Percentiles rank a stretch among this genome's conserved stretches.
phyloP scores from a whole-genome alignment of 2,888 invertebrate species.

The Taenaris catops region DNA sequence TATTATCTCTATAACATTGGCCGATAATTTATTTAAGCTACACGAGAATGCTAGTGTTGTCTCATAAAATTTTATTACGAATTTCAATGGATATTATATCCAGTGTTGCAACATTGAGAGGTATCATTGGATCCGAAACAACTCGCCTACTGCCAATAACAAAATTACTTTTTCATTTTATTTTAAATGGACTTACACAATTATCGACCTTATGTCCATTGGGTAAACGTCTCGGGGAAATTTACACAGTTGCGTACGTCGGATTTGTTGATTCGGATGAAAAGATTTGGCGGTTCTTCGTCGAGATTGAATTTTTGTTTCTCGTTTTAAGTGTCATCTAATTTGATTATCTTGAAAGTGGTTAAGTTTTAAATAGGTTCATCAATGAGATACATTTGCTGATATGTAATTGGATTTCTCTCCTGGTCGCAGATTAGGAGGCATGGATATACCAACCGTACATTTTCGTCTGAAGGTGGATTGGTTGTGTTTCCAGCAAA shows the following conservation, averaged over 20 bases:
- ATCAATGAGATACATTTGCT: no score
- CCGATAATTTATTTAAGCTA: slow-evolving; percentile 11
- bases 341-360: no score
- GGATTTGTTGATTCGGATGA: slow-evolving; percentile 1
- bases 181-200: background rate
- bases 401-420: no score
- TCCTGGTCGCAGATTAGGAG: no score
- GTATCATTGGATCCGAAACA: slow-evolving; percentile 19
- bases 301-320: slow-evolving; percentile 1
- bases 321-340: background rate
- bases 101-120: slow-evolving; percentile 22
- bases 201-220: background rate
- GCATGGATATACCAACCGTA: no score
- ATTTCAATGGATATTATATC: slow-evolving; percentile 24
- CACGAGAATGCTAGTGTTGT: slow-evolving; percentile 24
- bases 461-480: no score
- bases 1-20: slow-evolving; percentile 8
- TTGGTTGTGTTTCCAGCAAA: no score
- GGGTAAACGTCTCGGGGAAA: background rate
- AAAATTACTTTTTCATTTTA: slow-evolving; percentile 1
- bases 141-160: slow-evolving; percentile 5
- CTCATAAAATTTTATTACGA: slow-evolving; percentile 28
- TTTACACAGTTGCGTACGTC: background rate
- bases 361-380: no score
- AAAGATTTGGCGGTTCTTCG: slow-evolving; percentile 14